phyloP scores from a whole-genome alignment of 2,113 vertebrate genomes.

The Ciconia stormi region DNA sequence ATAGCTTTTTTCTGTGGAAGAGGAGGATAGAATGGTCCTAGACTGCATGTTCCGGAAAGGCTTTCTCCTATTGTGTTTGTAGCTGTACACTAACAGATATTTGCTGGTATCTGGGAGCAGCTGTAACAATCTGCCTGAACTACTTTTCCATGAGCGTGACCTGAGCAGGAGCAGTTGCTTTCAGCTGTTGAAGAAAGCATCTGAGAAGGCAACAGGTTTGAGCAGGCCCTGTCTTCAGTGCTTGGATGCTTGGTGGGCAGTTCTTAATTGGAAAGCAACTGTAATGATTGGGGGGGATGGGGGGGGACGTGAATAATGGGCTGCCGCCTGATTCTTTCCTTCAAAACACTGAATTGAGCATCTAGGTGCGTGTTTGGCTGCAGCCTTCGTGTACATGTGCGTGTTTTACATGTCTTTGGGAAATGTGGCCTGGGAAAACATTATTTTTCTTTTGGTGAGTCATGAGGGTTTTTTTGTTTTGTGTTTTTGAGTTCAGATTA shows the following conservation, averaged over 20 bases:
- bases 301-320: not conserved
- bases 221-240: not conserved
- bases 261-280: not conserved
- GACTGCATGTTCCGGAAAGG: not conserved
- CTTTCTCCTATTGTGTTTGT: not conserved
- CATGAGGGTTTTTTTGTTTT: not conserved
- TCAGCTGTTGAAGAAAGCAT: not conserved
- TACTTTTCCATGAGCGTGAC: not conserved
- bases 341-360: not conserved
- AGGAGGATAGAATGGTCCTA: not conserved
- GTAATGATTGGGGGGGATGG: not conserved
- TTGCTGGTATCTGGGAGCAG: not conserved
- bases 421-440: not conserved
- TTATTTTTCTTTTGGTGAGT: not conserved
- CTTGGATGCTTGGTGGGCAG: not conserved
- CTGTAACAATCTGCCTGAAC: not conserved
- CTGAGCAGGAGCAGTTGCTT: not conserved
- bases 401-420: not conserved
- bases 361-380: not conserved
- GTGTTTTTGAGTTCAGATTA: not conserved
- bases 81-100: not conserved
- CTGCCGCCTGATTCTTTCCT: not conserved
- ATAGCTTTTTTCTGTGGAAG: not conserved
- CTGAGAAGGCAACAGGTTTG: not conserved
- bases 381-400: not conserved